A percentile compares a stretch with the other conserved stretches of the same genome.
Evolutionary conservation across 2,888 invertebrate species (phyloP).

Genomic region (Spodoptera picta): DNA sequence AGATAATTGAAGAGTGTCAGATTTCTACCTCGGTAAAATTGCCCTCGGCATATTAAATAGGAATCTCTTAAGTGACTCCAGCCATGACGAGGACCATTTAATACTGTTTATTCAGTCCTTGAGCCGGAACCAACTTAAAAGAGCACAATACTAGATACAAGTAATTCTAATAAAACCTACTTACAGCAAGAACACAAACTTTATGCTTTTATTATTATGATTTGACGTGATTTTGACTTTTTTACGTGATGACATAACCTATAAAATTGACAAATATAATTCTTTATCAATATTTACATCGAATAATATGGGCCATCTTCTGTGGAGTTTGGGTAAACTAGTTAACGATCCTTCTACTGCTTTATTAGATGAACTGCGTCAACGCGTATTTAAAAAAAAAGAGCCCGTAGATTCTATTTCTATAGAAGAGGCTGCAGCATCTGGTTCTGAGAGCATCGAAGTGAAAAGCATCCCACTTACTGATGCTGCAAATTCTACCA

Average conservation of each 20-base stretch:
- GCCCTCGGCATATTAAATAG: no score
- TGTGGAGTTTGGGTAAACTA: conserved; percentile 75
- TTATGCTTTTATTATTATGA: background rate
- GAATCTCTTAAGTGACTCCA: no score
- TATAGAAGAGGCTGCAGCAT: conserved; percentile 16
- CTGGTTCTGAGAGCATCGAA: conserved; percentile 6
- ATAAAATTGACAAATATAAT: conserved; percentile 23
- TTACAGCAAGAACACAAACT: background rate
- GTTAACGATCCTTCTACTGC: conserved; percentile 74
- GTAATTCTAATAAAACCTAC: background rate
- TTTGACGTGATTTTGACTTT: background rate
- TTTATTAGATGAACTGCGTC: conserved; percentile 64
- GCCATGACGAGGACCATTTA: no score
- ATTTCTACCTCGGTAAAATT: no score
- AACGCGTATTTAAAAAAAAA: conserved; percentile 54
- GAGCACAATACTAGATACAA: no score
- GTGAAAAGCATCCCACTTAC: conserved; percentile 1
- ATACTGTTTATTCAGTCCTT: background rate
- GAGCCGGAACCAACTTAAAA: background rate
- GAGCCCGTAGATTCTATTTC: conserved; percentile 5
- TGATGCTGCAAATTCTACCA: conserved; percentile 17
- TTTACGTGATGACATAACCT: background rate
- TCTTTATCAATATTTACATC: background rate
- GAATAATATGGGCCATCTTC: conserved; percentile 66
- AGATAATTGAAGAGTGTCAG: no score